Conservation (phyloP, 2,113 vertebrate species). For the Arizona elegans region DNA sequence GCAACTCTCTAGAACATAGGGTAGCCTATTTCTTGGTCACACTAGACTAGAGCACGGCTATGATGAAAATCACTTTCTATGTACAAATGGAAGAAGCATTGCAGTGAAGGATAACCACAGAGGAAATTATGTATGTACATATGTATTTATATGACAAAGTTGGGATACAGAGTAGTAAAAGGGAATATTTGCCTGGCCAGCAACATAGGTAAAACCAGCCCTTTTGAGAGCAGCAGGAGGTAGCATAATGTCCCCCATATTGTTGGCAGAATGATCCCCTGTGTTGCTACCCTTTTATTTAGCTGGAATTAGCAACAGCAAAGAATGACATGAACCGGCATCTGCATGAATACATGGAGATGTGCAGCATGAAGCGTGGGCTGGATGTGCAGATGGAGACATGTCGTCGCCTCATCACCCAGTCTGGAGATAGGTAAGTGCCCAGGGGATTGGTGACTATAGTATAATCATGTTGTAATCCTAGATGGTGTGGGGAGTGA, state of each 20-base stretch:
- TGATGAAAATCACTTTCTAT: not conserved
- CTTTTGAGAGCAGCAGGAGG: not conserved
- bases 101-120: not conserved
- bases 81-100: not conserved
- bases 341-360: constrained; percentile 98
- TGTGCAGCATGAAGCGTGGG: constrained; percentile 98
- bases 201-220: not conserved
- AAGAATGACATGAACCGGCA: constrained; percentile 98
- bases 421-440: constrained; percentile 85
- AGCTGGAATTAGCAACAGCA: constrained; percentile 94
- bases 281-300: accelerated
- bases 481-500: not conserved
- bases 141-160: not conserved
- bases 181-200: not conserved
- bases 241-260: no score
- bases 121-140: not conserved
- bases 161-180: not conserved
- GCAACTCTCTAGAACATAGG: no score
- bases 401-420: constrained; percentile 90
- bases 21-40: not conserved
- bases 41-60: not conserved
- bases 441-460: not conserved
- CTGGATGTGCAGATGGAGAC: constrained; percentile 99
- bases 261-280: not conserved
- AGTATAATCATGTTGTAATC: accelerated